Evolutionary conservation across 2,113 vertebrate species (phyloP), one percentile per base, ranked within the genome.

Genomic region (Phylloscopus whistleri): DNA sequence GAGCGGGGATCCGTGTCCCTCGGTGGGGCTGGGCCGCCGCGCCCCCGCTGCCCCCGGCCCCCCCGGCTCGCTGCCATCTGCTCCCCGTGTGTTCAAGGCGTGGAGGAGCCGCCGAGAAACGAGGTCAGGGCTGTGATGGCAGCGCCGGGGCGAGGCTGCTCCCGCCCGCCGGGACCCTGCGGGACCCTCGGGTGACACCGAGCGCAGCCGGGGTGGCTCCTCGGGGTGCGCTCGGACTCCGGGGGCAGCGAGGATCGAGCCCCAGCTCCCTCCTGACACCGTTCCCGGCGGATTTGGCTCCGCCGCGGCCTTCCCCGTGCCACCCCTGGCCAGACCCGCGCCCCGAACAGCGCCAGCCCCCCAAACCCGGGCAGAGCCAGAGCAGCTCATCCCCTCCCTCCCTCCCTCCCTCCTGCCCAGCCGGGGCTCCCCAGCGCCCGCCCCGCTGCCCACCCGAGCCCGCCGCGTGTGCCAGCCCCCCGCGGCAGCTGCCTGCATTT

Each of bases 401-500:
- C 5, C n/a, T n/a, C n/a, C n/a, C n/a, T n/a, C n/a, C n/a, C n/a
- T n/a, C n/a, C 4, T 10, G 3, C 0, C 18, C 11, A 11, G 3
- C 13, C 2, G 21, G 15, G 17, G 41, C 11, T n/a, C 46, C 15
- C 41, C 70, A 7, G 31, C 11, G 70, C 56, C 22, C 4, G 23
- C 26, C 11, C 4, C 2, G 72, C 18, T 16, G 16, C 48, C 52
- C 28, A 41, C 41, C 41, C 41, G 12, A 41, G 41, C 33, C 12
- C 30, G 1, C 1, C 28, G 92, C 49, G 14, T 22, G 81, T 7
- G 46, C 8, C 16, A n/a, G 62, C 46, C 49, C 79, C 79, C 84
- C 7, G 21, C 39, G 39, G 89, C 96, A 39, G 96, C 84, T 18
- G 93, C 85, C 93, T 90, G 96, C 94, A 64, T 93, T 84, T 89